Conservation (phyloP, 2,113 vertebrate genomes). For the Aythya baeri region DNA sequence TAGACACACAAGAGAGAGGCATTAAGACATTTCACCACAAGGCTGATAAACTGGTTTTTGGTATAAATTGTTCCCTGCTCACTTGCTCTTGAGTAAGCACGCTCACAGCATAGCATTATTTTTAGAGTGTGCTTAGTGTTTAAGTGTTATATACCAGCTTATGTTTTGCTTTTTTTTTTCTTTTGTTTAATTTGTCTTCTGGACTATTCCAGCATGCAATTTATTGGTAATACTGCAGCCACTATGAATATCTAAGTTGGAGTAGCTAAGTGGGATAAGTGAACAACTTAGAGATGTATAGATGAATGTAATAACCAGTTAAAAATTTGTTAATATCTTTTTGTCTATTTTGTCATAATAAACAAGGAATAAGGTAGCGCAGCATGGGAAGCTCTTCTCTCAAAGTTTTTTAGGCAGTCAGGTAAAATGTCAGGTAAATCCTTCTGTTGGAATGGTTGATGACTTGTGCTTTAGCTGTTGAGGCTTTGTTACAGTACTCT, state of each 20-base stretch:
- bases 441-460: neutral
- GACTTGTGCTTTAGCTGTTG: neutral
- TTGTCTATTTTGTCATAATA: neutral
- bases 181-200: neutral
- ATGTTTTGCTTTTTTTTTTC: neutral
- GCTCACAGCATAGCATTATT: neutral
- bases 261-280: neutral
- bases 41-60: neutral
- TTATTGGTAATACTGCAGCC: neutral
- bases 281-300: neutral
- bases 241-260: neutral
- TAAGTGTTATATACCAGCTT: neutral
- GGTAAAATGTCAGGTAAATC: neutral
- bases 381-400: neutral
- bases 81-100: neutral
- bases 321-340: neutral
- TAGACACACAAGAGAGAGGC: neutral
- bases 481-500: neutral
- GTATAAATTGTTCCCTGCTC: neutral
- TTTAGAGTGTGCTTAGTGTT: neutral
- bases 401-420: neutral
- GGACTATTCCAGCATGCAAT: neutral
- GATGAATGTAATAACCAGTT: neutral
- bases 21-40: neutral
- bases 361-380: neutral